Evolutionary conservation across 2,113 vertebrate genomes (phyloP), one percentile per base, ranked within the genome.

Genomic region (Phrynosoma platyrhinos): DNA sequence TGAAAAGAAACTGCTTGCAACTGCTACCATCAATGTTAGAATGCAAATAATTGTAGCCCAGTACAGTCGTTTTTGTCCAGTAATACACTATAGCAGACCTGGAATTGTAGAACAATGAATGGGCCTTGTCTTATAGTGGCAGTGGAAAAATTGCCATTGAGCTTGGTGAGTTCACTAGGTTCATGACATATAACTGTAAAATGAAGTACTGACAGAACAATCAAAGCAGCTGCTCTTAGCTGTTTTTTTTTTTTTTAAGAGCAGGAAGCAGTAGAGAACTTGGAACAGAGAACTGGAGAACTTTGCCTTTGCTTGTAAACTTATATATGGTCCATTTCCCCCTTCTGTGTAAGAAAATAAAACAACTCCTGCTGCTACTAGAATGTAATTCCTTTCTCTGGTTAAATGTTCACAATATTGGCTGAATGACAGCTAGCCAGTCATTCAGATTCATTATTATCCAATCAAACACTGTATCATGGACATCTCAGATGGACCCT

Each of bases 271-370:
- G 62, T 53, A 86, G 80, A 75, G 42, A 82, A 83, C 55, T 76
- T 75, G 69, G 64, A 74, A 75, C 55, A 78, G 87, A 77, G 64
- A 5, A 42, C 69, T 78, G 82, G 47, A 83, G 81, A 83, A 78
- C 74, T 69, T 83, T 78, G 62, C 62, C 72, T 88, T 55, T 83
- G 47, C 87, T 88, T 83, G 81, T 88, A 88, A 88, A 88, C 74
- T 68, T 88, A 53, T 77, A 83, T 83, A 76, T 36, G 42, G 14
- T 68, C 53, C 20, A 8, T 55, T 53, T 69, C 21, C 75, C 72
- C 2, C 8, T 83, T 82, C 42, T 71, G 77, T 68, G 55, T 77
- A 68, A 82, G n/a, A 87, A 82, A n/a, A 52, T 53, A 40, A 76
- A 27, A 66, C 42, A 78, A 72, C 20, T 78, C 23, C 27, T 66